Percentiles rank a stretch among this genome's conserved stretches.
phyloP scores from a whole-genome alignment of 2,113 vertebrate species.

The Nerophis lumbriciformis region DNA sequence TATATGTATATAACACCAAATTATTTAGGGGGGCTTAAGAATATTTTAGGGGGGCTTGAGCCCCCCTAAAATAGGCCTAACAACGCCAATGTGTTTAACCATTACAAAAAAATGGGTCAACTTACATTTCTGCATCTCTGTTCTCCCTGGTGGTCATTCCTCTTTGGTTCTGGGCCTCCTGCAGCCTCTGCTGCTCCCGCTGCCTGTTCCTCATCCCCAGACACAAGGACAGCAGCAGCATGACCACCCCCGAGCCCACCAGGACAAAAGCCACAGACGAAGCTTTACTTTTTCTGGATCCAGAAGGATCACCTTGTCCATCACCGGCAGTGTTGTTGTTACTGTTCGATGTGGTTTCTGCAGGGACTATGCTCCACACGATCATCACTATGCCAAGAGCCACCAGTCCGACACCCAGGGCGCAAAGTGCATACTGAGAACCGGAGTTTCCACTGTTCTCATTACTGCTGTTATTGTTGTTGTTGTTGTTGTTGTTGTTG shows the following conservation, averaged over 20 bases:
- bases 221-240: slow-evolving; percentile 87
- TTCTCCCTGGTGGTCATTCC: slow-evolving; percentile 12
- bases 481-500: slow-evolving; percentile 29
- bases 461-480: slow-evolving; percentile 11
- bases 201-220: slow-evolving; percentile 82
- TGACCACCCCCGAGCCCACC: slow-evolving; percentile 78
- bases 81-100: no score
- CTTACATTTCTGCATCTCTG: slow-evolving; percentile 52
- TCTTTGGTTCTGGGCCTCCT: slow-evolving; percentile 39
- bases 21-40: no score
- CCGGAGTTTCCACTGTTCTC: slow-evolving; percentile 69
- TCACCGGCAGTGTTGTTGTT: slow-evolving; percentile 45
- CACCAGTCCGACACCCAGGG: slow-evolving; percentile 87
- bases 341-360: slow-evolving; percentile 51
- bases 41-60: no score
- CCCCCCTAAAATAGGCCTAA: no score
- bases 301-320: neutral
- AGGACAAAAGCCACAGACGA: slow-evolving; percentile 90
- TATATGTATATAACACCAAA: no score
- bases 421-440: slow-evolving; percentile 88
- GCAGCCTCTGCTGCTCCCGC: slow-evolving; percentile 57
- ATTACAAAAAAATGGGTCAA: slow-evolving; percentile 1
- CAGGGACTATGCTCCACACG: slow-evolving; percentile 88
- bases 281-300: slow-evolving; percentile 70
- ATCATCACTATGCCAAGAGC: slow-evolving; percentile 92